These are phyloP conservation scores for Enteromius unitaeniatus DNA, from an alignment of 2,797 vertebrate genomes.

Conservation along the genomic window DNA sequence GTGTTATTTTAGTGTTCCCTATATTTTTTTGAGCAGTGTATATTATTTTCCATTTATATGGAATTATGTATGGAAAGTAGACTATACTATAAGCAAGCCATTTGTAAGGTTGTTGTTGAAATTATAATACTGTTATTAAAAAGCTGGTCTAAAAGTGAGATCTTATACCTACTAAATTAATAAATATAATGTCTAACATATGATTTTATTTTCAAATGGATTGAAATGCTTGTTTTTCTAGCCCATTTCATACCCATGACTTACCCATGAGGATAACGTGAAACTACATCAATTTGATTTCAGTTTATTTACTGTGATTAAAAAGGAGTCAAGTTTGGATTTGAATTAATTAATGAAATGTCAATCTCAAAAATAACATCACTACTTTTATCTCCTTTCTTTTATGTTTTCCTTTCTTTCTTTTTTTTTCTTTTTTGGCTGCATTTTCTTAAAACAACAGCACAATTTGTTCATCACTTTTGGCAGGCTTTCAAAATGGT, in stretches of 20 bases:
- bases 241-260: neutral
- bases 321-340: neutral
- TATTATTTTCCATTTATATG: neutral
- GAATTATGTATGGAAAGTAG: neutral
- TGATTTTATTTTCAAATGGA: neutral
- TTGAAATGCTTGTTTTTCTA: neutral
- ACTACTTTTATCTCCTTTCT: neutral
- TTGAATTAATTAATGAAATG: neutral
- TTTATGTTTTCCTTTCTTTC: neutral
- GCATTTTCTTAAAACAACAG: neutral
- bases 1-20: too few relatives aligned
- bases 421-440: neutral
- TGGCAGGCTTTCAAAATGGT: slow-evolving; percentile 11
- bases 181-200: too few relatives aligned
- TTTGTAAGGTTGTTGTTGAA: neutral
- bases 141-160: neutral
- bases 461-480: neutral
- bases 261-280: neutral
- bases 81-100: neutral
- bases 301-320: neutral
- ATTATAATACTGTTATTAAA: too few relatives aligned
- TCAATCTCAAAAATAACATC: neutral
- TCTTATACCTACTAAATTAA: neutral
- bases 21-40: neutral
- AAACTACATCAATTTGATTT: slow-evolving; percentile 3